Conservation (phyloP, 2,113 vertebrate species). For the Sebastes fasciatus region DNA sequence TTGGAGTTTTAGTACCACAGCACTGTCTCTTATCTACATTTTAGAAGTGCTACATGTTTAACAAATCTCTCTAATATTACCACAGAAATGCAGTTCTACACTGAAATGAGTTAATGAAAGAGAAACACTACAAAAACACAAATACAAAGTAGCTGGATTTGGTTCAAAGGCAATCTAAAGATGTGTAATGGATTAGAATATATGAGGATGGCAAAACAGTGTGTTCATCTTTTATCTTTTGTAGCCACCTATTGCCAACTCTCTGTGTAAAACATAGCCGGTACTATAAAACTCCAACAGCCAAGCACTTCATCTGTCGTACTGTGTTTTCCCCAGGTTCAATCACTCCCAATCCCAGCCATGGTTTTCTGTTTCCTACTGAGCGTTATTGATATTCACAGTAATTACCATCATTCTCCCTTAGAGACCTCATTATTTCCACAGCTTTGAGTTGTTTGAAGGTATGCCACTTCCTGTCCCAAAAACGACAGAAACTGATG, state of each 20-base stretch:
- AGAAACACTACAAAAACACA: background rate
- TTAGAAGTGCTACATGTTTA: background rate
- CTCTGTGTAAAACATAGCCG: constrained; percentile 32
- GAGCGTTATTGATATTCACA: constrained; percentile 68
- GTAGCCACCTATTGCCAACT: constrained; percentile 18
- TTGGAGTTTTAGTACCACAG: constrained; percentile 5
- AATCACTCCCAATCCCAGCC: constrained; percentile 44
- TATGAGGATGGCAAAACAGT: constrained; percentile 2
- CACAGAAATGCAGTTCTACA: background rate
- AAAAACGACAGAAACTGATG: constrained; percentile 50
- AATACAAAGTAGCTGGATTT: constrained; percentile 7
- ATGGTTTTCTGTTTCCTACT: constrained; percentile 45
- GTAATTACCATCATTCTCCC: constrained; percentile 69
- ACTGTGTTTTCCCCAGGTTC: constrained; percentile 38
- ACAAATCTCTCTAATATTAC: background rate
- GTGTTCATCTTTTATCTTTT: constrained; percentile 9
- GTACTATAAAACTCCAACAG: constrained; percentile 38
- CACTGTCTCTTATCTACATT: background rate
- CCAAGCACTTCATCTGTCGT: constrained; percentile 52
- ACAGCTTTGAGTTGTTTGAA: constrained; percentile 60
- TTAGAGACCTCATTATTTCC: constrained; percentile 74
- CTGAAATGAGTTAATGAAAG: background rate
- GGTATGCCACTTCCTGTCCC: constrained; percentile 46
- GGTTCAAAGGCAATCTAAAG: constrained; percentile 22
- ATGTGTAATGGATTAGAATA: constrained; percentile 4